Percentiles rank a stretch among this genome's conserved stretches.
phyloP scores from a whole-genome alignment of 2,888 invertebrate genomes.

The Phalera bucephala region DNA sequence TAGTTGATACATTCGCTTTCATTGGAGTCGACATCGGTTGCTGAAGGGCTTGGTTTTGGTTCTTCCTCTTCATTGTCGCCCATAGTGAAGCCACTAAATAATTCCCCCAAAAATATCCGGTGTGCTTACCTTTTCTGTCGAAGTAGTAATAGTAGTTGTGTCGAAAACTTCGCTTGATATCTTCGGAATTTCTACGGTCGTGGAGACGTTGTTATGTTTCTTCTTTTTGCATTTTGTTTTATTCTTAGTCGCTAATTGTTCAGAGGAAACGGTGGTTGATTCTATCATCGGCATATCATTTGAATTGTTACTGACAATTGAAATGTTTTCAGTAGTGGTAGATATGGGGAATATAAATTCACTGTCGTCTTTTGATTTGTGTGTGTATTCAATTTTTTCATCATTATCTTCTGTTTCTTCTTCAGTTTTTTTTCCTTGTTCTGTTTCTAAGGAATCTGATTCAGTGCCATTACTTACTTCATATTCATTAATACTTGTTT shows the following conservation, averaged over 20 bases:
- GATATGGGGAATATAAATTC: constrained; percentile 57
- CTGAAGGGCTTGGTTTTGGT: constrained; percentile 21
- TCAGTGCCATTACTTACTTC: constrained; percentile 26
- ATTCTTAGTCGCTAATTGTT: constrained; percentile 48
- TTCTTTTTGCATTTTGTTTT: constrained; percentile 75
- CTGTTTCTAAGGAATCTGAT: constrained; percentile 20
- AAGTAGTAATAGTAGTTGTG: constrained; percentile 33
- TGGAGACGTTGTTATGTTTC: constrained; percentile 46
- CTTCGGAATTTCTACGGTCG: constrained; percentile 27
- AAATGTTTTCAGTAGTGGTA: constrained; percentile 23
- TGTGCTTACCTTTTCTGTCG: constrained; percentile 37
- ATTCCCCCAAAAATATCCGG: constrained; percentile 56
- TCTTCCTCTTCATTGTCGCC: constrained; percentile 37
- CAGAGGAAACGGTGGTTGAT: constrained; percentile 34
- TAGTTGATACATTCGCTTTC: constrained; percentile 50
- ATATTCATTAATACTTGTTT: constrained; percentile 35
- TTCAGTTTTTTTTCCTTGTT: too few species aligned
- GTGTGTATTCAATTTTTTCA: too few species aligned
- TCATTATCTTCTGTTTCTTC: constrained; percentile 20
- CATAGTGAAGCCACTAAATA: constrained; percentile 56
- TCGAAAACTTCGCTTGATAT: constrained; percentile 25
- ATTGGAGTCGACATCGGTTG: constrained; percentile 30
- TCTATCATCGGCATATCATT: constrained; percentile 44
- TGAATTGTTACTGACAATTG: constrained; percentile 39
- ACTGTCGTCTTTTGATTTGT: constrained; percentile 50